phyloP scores from a whole-genome alignment of 2,797 vertebrate species.

The Squalus acanthias region DNA sequence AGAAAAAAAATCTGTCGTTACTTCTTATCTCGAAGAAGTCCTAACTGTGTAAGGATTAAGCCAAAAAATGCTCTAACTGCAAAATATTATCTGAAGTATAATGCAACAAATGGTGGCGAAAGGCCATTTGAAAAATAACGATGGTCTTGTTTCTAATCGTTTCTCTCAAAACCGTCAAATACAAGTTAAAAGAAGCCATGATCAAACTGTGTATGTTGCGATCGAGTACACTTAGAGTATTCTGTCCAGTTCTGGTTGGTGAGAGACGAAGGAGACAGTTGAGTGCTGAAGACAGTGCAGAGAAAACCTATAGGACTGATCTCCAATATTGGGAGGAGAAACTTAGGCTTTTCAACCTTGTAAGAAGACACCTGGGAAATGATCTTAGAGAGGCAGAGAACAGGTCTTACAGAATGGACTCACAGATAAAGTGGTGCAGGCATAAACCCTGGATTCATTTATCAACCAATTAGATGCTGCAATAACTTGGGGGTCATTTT shows the following conservation, averaged over 20 bases:
- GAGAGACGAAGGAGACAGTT: background rate
- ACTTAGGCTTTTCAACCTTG: background rate
- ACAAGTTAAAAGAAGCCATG: background rate
- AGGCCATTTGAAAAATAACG: background rate
- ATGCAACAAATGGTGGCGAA: background rate
- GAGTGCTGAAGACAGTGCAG: background rate
- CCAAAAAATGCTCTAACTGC: background rate
- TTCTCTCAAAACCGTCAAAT: background rate
- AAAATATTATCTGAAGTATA: background rate
- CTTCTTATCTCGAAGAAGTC: too few relatives aligned
- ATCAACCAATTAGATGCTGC: background rate
- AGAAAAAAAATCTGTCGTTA: background rate
- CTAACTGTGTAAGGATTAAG: background rate
- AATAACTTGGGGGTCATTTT: background rate
- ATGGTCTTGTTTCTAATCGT: background rate
- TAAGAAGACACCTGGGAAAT: background rate
- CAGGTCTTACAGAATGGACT: background rate
- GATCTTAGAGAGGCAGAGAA: background rate
- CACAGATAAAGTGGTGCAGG: background rate
- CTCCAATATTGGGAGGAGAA: background rate
- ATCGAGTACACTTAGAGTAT: background rate
- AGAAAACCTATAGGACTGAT: background rate
- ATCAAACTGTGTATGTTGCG: background rate
- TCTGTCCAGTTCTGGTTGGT: background rate
- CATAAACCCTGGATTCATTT: background rate